Evolutionary conservation across 2,888 invertebrate genomes (phyloP), one percentile per base, ranked within the genome.

Genomic region (Marasmarcha lunaedactyla): DNA sequence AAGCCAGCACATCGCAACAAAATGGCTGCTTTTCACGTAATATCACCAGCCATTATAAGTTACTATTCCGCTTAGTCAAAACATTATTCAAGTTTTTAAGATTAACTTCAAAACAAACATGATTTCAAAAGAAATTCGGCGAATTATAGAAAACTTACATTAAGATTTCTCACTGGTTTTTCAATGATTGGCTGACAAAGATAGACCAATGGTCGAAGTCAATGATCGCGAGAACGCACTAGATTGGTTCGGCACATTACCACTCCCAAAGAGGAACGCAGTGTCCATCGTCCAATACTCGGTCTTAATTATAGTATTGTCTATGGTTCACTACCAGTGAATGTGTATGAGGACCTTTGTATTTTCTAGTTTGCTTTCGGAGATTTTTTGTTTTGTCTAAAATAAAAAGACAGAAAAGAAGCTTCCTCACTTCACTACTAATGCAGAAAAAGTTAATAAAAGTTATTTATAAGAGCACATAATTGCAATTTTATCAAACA

Each of bases 141-240:
- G 67, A 71, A 73, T 59, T 67, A 68, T 69, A 70, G 71, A 63
- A 66, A 71, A 83, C 81, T 83, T 83, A 83, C 83, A 78, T 74
- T 73, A 72, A 67, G 61, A 55, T 54, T 71, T 65, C 72, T 81
- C 70, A 73, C 88, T 88, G 89, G 89, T 90, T 89, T 91, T 88
- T 87, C 90, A 86, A 90, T 91, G 92, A 92, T 93, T 93, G 93
- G 92, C 90, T 90, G 90, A 88, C 89, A 87, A 89, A 89, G 88
- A 87, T 90, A 90, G 89, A 89, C 90, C 90, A 90, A 91, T 90
- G 90, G 90, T 86, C 90, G 89, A 87, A 88, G 90, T 90, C 86
- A 85, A 85, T 85, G 86, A 86, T 86, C 86, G 84, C 86, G 87
- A 85, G 88, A 88, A 89, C 88, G 89, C 88, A 88, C 88, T 89